These are phyloP conservation scores for Eriocheir sinensis DNA, from an alignment of 1,140 invertebrate species.

Conservation along the genomic window DNA sequence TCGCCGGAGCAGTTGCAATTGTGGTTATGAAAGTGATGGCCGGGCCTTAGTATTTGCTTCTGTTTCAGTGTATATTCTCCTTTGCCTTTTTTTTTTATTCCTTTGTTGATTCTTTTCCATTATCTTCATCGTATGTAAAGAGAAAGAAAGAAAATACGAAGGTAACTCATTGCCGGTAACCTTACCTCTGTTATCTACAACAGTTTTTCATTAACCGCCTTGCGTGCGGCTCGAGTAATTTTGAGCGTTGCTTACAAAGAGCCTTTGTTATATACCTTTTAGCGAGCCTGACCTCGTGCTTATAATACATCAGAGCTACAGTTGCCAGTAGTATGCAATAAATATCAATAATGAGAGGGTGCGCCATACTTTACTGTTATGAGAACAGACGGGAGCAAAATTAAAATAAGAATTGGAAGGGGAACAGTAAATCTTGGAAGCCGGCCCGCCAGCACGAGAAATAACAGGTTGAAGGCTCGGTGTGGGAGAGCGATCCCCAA, in stretches of 20 bases:
- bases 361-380: background rate
- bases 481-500: background rate
- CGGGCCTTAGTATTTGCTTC: too few species aligned
- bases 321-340: background rate
- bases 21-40: too few species aligned
- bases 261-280: background rate
- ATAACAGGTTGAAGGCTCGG: background rate
- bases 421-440: background rate
- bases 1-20: too few species aligned
- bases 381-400: slow-evolving; percentile 12
- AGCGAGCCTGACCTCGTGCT: background rate
- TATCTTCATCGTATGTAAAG: too few species aligned
- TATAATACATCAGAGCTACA: background rate
- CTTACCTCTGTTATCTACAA: too few species aligned
- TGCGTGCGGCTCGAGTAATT: background rate
- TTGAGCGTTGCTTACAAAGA: background rate
- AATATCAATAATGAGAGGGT: background rate
- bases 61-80: too few species aligned
- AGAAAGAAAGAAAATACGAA: too few species aligned
- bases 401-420: background rate
- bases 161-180: too few species aligned
- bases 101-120: too few species aligned
- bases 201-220: too few species aligned
- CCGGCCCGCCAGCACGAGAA: background rate
- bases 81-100: too few species aligned